Conservation (phyloP, 2,888 invertebrate genomes). For the Notocelia uddmanniana region DNA sequence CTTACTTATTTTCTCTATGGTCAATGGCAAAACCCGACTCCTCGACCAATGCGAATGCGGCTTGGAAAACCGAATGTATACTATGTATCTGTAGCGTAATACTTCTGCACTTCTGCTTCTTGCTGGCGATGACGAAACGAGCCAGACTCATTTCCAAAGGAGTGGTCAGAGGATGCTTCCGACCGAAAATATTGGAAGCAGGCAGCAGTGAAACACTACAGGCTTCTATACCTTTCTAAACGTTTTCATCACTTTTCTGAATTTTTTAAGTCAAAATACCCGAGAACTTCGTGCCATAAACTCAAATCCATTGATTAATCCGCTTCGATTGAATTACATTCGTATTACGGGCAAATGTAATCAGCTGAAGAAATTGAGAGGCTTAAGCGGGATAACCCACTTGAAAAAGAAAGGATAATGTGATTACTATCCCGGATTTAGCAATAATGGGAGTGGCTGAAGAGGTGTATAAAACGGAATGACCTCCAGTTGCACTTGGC, state of each 20-base stretch:
- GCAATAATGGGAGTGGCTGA: slow-evolving; percentile 29
- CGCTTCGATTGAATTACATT: slow-evolving; percentile 33
- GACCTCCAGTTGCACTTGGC: slow-evolving; percentile 28
- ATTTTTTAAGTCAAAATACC: background rate
- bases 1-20: too few relatives aligned
- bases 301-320: slow-evolving; percentile 25
- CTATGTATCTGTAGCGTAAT: too few relatives aligned
- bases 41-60: too few relatives aligned
- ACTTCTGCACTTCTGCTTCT: too few relatives aligned
- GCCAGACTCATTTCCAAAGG: too few relatives aligned
- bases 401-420: slow-evolving; percentile 39
- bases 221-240: background rate
- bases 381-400: slow-evolving; percentile 34
- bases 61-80: too few relatives aligned
- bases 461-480: slow-evolving; percentile 37
- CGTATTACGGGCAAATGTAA: slow-evolving; percentile 31
- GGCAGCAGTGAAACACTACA: too few relatives aligned
- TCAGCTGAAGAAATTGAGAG: slow-evolving; percentile 28
- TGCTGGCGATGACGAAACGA: too few relatives aligned
- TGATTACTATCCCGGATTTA: slow-evolving; percentile 43
- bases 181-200: too few relatives aligned
- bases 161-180: too few relatives aligned
- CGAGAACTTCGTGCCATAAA: slow-evolving; percentile 5
- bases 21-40: too few relatives aligned
- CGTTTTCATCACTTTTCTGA: background rate